Percentiles rank a stretch among this genome's conserved stretches.
Conservation (phyloP, 2,797 vertebrate species). For the Tarsius wallacei region DNA sequence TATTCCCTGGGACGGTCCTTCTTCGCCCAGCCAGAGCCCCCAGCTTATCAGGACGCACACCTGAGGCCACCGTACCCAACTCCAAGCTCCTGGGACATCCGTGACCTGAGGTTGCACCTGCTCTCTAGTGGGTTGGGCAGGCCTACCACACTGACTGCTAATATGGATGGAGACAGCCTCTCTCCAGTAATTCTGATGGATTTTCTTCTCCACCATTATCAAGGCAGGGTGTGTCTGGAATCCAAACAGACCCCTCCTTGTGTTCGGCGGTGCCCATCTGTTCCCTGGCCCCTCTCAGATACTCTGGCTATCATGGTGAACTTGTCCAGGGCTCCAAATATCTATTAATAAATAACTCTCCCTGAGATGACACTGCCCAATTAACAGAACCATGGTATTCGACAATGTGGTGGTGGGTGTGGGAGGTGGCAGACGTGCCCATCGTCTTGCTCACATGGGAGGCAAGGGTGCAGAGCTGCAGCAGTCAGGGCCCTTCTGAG, state of each 20-base stretch:
- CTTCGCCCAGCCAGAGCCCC: background rate
- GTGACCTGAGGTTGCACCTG: constrained; percentile 24
- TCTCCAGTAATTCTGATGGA: constrained; percentile 86
- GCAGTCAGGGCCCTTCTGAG: background rate
- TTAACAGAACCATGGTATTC: constrained; percentile 79
- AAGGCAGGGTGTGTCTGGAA: constrained; percentile 84
- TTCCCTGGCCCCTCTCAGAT: constrained; percentile 82
- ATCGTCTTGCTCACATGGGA: background rate
- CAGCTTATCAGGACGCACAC: background rate
- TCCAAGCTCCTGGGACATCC: background rate
- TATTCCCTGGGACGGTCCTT: background rate
- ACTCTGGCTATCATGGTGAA: constrained; percentile 85
- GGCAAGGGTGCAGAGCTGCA: background rate
- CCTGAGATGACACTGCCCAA: constrained; percentile 81
- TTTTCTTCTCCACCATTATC: constrained; percentile 88
- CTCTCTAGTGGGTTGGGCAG: background rate
- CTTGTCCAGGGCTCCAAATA: constrained; percentile 75
- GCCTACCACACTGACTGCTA: constrained; percentile 66
- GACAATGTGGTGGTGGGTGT: constrained; percentile 17
- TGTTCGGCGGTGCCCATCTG: constrained; percentile 80
- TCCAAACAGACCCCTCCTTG: constrained; percentile 84
- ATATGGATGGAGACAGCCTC: constrained; percentile 82
- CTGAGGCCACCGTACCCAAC: background rate
- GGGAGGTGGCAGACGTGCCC: background rate
- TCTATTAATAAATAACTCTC: constrained; percentile 89